phyloP scores from a whole-genome alignment of 2,113 vertebrate species.

The Pelmatolapia mariae region DNA sequence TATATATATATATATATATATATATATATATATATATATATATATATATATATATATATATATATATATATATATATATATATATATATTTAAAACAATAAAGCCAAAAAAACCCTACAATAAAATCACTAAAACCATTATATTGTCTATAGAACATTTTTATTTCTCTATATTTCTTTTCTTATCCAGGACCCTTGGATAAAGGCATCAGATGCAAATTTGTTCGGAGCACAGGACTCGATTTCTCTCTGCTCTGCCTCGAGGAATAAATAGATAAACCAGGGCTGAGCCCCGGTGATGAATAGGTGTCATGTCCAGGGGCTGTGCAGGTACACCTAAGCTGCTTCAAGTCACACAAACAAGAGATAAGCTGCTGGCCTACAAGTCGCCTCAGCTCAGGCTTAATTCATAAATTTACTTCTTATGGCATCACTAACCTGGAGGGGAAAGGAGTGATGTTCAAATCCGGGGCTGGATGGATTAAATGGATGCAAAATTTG shows the following conservation, averaged over 20 bases:
- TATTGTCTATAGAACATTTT: not conserved
- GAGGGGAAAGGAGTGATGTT: not conserved
- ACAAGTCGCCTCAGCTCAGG: conserved; percentile 6
- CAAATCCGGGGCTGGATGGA: not conserved
- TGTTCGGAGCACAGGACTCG: not conserved
- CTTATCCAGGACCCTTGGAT: not conserved
- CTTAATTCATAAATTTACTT: not conserved
- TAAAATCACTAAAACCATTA: not conserved
- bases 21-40: too few relatives aligned
- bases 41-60: too few relatives aligned
- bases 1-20: too few relatives aligned
- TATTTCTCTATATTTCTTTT: not conserved
- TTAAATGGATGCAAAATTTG: not conserved
- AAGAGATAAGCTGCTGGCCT: conserved; percentile 20
- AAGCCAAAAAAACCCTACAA: rapidly evolving
- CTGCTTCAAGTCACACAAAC: conserved; percentile 9
- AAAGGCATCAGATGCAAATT: not conserved
- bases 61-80: too few relatives aligned
- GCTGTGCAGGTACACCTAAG: not conserved
- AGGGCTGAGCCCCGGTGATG: not conserved
- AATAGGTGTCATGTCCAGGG: conserved; percentile 10
- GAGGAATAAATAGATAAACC: not conserved
- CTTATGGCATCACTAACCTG: not conserved
- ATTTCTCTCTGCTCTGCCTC: not conserved
- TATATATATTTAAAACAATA: not conserved